These are phyloP conservation scores for Mustela nigripes DNA, from an alignment of 2,113 vertebrate species.

Conservation along the genomic window DNA sequence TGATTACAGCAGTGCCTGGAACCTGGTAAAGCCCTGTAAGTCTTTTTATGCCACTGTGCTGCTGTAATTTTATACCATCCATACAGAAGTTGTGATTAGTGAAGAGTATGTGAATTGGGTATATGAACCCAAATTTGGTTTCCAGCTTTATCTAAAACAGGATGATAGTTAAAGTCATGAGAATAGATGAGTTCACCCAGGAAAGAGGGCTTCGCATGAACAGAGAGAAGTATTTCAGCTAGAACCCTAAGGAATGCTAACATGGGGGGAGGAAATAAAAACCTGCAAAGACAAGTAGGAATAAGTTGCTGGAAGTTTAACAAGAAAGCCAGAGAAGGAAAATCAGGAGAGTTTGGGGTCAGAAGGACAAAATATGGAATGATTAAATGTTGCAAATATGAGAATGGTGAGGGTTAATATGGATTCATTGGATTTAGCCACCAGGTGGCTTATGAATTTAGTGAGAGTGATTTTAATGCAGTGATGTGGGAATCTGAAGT, in stretches of 20 bases:
- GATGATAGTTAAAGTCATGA: not conserved
- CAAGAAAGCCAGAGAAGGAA: not conserved
- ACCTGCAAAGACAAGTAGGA: not conserved
- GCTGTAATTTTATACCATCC: not conserved
- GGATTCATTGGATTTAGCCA: not conserved
- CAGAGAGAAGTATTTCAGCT: not conserved
- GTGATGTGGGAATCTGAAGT: not conserved
- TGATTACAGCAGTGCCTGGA: not conserved
- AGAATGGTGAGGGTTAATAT: not conserved
- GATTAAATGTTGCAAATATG: not conserved
- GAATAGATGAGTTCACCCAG: not conserved
- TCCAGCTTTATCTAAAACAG: slow-evolving; percentile 12
- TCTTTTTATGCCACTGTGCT: not conserved
- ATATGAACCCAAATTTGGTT: not conserved
- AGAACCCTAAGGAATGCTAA: not conserved
- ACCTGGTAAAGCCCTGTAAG: not conserved
- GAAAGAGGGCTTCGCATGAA: not conserved
- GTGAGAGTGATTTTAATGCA: slow-evolving; percentile 39
- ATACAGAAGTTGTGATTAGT: not conserved
- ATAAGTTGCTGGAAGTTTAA: not conserved
- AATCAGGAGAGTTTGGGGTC: not conserved
- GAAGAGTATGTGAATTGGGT: not conserved
- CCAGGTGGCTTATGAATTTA: not conserved
- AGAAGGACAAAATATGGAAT: not conserved
- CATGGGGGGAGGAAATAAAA: not conserved